These are phyloP conservation scores for Brenthis ino DNA, from an alignment of 2,888 invertebrate genomes.

Conservation along the genomic window DNA sequence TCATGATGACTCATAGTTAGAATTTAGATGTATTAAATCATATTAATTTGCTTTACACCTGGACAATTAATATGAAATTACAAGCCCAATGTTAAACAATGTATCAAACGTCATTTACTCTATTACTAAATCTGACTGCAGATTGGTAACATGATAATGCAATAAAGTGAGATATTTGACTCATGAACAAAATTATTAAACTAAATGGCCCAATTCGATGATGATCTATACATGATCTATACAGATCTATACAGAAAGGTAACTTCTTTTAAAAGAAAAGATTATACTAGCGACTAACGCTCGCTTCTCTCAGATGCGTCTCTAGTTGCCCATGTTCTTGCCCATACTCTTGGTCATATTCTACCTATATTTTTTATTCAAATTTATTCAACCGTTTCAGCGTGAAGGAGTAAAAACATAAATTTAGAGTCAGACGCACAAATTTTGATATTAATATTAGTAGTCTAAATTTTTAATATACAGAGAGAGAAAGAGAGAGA, in stretches of 20 bases:
- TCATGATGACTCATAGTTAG: conserved; percentile 37
- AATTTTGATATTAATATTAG: too few species aligned
- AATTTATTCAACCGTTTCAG: too few species aligned
- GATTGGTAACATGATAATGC: conserved; percentile 12
- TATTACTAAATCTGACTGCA: conserved; percentile 13
- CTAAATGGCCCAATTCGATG: not conserved
- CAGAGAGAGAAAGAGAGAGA: too few species aligned
- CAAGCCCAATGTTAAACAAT: conserved; percentile 23
- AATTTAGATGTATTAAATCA: conserved; percentile 46
- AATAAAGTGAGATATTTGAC: conserved; percentile 14
- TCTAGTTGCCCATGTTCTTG: too few species aligned
- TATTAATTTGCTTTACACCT: conserved; percentile 67
- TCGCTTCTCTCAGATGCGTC: too few species aligned
- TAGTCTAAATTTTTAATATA: too few species aligned
- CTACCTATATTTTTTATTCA: too few species aligned
- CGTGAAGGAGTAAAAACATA: too few species aligned
- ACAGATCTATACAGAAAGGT: not conserved
- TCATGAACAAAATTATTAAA: conserved; percentile 2
- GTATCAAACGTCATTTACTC: conserved; percentile 17
- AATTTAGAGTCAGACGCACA: too few species aligned
- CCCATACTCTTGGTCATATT: too few species aligned
- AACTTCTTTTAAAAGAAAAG: too few species aligned
- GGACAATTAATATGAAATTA: conserved; percentile 58
- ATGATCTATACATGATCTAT: not conserved
- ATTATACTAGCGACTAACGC: too few species aligned